phyloP scores from a whole-genome alignment of 2,888 invertebrate genomes.

The Oscheius sp. region DNA sequence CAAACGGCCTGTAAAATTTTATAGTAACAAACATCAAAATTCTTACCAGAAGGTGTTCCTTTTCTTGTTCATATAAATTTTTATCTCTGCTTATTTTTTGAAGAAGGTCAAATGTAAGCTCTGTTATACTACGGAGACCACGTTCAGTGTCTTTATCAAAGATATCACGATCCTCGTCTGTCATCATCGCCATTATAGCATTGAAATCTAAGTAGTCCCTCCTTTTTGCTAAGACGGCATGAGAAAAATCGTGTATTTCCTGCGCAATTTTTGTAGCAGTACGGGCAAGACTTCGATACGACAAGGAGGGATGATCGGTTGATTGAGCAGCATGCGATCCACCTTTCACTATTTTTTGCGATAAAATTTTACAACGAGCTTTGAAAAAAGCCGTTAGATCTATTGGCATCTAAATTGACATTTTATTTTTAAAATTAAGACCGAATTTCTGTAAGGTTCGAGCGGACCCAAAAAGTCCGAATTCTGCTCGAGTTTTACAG shows the following conservation, averaged over 20 bases:
- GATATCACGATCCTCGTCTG: conserved; percentile 23
- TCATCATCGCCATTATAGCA: conserved; percentile 23
- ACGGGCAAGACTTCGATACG: conserved; percentile 8
- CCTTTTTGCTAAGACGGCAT: conserved; percentile 6
- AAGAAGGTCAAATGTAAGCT: not conserved
- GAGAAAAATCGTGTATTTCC: conserved; percentile 17
- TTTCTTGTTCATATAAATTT: conserved; percentile 25
- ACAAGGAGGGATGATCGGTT: conserved; percentile 3
- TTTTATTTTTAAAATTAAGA: not conserved
- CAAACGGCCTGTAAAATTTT: conserved; percentile 20
- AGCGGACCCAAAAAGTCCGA: no score
- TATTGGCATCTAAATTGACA: conserved; percentile 37
- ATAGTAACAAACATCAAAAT: not conserved
- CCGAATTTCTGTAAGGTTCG: no score
- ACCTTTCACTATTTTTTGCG: conserved; percentile 15
- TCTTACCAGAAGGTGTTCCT: conserved; percentile 14
- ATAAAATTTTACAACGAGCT: conserved; percentile 26
- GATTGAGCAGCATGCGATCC: not conserved
- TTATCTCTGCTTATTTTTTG: conserved; percentile 8
- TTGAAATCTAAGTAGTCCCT: conserved; percentile 35
- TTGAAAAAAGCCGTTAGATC: conserved; percentile 37
- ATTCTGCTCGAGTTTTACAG: no score
- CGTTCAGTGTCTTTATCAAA: conserved; percentile 37
- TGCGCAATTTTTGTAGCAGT: not conserved
- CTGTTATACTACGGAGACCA: not conserved